A percentile compares a stretch with the other conserved stretches of the same genome.
Conservation (phyloP, 1,140 invertebrate genomes). For the Atta cephalotes region DNA sequence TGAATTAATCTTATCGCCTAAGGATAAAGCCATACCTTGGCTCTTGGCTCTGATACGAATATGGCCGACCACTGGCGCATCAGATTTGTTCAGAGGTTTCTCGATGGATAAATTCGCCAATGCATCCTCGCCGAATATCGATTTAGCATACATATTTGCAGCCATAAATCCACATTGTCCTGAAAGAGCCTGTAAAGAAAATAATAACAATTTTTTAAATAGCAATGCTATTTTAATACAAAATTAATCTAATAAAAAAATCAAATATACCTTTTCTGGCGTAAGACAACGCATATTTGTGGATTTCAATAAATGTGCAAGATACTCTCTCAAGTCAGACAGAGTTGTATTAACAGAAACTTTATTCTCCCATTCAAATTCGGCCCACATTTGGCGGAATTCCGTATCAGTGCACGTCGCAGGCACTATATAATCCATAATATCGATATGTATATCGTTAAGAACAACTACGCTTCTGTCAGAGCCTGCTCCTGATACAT, state of each 20-base stretch:
- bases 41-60: constrained; percentile 99
- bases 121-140: constrained; percentile 99
- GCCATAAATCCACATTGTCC: constrained; percentile 99
- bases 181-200: constrained; percentile 90
- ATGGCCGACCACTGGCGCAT: constrained; percentile 97
- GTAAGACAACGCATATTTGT: constrained; percentile 99
- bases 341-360: constrained; percentile 98
- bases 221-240: neutral
- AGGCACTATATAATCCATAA: constrained; percentile 99
- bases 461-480: constrained; percentile 99
- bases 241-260: constrained; percentile 39
- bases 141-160: constrained; percentile 99
- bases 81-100: constrained; percentile 95
- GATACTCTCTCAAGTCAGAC: constrained; percentile 96
- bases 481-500: constrained; percentile 96
- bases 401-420: constrained; percentile 97
- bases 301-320: constrained; percentile 96
- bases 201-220: constrained; percentile 29
- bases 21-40: constrained; percentile 98
- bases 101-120: constrained; percentile 99
- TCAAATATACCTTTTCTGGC: constrained; percentile 91
- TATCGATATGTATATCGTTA: constrained; percentile 99
- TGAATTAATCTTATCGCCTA: constrained; percentile 98
- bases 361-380: constrained; percentile 99
- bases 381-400: constrained; percentile 99